phyloP scores from a whole-genome alignment of 2,888 invertebrate genomes.

The Drosophila nr. perissopoda region DNA sequence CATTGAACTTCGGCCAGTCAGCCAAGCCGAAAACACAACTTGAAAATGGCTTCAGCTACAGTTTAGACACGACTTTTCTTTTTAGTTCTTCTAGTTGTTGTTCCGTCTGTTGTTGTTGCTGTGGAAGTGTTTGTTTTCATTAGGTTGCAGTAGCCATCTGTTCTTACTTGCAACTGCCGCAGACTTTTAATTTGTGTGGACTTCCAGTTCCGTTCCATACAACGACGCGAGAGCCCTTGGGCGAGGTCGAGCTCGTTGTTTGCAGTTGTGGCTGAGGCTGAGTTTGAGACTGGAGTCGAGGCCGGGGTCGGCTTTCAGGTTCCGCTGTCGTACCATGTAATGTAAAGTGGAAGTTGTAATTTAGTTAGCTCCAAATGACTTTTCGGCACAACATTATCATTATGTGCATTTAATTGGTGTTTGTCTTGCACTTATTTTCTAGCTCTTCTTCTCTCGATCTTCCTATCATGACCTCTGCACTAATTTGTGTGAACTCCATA shows the following conservation, averaged over 20 bases:
- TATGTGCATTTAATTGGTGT: conserved; percentile 80
- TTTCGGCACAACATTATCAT: conserved; percentile 80
- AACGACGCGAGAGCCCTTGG: conserved; percentile 41
- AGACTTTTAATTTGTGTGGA: conserved; percentile 76
- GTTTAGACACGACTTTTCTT: conserved; percentile 57
- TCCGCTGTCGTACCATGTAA: conserved; percentile 71
- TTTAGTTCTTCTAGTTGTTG: conserved; percentile 21
- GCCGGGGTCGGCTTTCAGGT: conserved; percentile 39
- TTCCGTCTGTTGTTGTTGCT: conserved; percentile 38
- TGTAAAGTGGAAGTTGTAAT: conserved; percentile 79
- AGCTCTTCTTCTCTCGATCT: conserved; percentile 11
- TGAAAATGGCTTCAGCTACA: conserved; percentile 53
- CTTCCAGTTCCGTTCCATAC: conserved; percentile 61
- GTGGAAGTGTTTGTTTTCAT: conserved; percentile 67
- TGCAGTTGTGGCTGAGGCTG: conserved; percentile 18
- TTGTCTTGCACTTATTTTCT: conserved; percentile 59
- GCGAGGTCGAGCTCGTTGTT: conserved; percentile 49
- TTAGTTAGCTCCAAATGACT: conserved; percentile 75
- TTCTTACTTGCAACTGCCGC: conserved; percentile 61
- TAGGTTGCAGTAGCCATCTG: conserved; percentile 74
- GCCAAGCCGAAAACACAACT: conserved; percentile 67
- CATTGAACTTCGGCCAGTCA: conserved; percentile 74
- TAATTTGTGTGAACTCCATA: conserved; percentile 72
- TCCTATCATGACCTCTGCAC: conserved; percentile 36
- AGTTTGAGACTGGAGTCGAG: background rate